A percentile compares a stretch with the other conserved stretches of the same genome.
phyloP scores from a whole-genome alignment of 2,113 vertebrate species.

The Aspiorhynchus laticeps region DNA sequence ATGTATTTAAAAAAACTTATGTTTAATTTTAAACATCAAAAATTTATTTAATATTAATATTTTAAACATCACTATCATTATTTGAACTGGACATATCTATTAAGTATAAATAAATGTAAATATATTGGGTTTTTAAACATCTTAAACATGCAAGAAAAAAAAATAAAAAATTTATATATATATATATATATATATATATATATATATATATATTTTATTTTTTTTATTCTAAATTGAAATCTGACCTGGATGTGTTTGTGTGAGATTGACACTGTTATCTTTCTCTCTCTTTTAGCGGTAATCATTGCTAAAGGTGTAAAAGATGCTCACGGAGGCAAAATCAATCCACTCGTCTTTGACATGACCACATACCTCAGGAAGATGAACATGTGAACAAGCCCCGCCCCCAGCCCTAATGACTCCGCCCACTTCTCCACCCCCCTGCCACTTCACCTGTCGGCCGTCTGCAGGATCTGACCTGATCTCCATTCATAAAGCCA shows the following conservation, averaged over 20 bases:
- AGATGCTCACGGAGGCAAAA: slow-evolving; percentile 52
- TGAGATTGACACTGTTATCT: background rate
- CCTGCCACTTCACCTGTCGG: background rate
- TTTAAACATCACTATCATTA: too few relatives aligned
- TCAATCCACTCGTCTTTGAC: slow-evolving; percentile 47
- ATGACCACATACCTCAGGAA: slow-evolving; percentile 48
- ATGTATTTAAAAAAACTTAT: too few relatives aligned
- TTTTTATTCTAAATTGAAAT: too few relatives aligned
- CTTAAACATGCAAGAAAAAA: too few relatives aligned
- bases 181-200: too few relatives aligned
- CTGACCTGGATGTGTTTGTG: background rate
- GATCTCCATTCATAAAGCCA: background rate
- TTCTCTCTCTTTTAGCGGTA: slow-evolving; percentile 35
- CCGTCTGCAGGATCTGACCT: background rate
- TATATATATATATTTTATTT: too few relatives aligned
- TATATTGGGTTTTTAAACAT: too few relatives aligned
- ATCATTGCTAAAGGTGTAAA: slow-evolving; percentile 53
- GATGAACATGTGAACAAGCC: slow-evolving; percentile 30
- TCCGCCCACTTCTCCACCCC: background rate
- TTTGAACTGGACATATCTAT: too few relatives aligned
- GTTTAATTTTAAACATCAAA: too few relatives aligned
- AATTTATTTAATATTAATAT: too few relatives aligned
- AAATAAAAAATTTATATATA: too few relatives aligned
- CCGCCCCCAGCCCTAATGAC: background rate
- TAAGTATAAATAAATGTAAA: too few relatives aligned